Evolutionary conservation across 2,888 invertebrate genomes (phyloP).

Genomic region (Hydroisotoma schaefferi): DNA sequence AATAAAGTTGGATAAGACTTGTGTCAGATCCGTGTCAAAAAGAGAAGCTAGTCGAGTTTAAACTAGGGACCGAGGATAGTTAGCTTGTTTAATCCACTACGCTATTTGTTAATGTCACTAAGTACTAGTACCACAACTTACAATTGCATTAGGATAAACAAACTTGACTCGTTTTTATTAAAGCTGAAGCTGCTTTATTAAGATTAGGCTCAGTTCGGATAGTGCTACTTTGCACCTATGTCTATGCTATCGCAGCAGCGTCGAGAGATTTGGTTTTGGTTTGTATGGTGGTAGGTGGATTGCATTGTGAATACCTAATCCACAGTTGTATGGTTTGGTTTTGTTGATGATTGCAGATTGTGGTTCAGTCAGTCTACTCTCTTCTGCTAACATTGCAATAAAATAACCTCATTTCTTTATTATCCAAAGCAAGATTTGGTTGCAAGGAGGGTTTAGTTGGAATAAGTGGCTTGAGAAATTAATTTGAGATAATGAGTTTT

Average conservation of each 20-base stretch:
- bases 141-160: no score
- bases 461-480: background rate
- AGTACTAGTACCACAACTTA: background rate
- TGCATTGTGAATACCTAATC: background rate
- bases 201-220: no score
- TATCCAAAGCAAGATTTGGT: background rate
- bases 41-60: conserved; percentile 1
- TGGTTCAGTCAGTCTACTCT: background rate
- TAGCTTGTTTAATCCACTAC: background rate
- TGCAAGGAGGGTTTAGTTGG: background rate
- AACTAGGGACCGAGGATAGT: no score
- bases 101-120: conserved; percentile 3
- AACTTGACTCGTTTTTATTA: no score
- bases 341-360: background rate
- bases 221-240: no score
- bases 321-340: conserved; percentile 6
- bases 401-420: background rate
- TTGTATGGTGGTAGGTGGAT: background rate
- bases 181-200: no score
- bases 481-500: background rate
- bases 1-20: background rate
- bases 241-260: no score
- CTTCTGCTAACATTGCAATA: background rate
- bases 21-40: conserved; percentile 4
- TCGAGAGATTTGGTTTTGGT: no score